A percentile compares a stretch with the other conserved stretches of the same genome.
Evolutionary conservation across 2,888 invertebrate species (phyloP).

Genomic region (Lasioglossum vierecki): DNA sequence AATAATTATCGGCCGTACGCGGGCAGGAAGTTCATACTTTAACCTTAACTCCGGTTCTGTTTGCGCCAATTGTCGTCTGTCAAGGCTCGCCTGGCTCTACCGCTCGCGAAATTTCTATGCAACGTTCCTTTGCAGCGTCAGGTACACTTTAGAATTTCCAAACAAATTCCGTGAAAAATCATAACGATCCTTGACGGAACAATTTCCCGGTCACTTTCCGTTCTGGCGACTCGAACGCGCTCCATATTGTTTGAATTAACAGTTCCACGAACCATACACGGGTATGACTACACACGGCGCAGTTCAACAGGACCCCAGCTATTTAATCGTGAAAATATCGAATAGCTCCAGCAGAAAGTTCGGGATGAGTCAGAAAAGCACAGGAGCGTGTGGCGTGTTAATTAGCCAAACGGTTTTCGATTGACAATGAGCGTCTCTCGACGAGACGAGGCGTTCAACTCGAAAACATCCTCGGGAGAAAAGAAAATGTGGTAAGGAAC

Average conservation of each 20-base stretch:
- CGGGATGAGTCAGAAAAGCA: not conserved
- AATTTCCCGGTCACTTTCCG: not conserved
- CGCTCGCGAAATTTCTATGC: not conserved
- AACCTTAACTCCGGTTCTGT: constrained; percentile 63
- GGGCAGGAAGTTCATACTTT: constrained; percentile 71
- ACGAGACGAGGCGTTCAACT: not conserved
- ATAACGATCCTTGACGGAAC: not conserved
- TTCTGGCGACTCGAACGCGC: not conserved
- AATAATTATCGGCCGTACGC: constrained; percentile 63
- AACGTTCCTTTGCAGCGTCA: not conserved
- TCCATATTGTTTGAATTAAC: not conserved
- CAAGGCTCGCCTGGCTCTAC: constrained; percentile 11
- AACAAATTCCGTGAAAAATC: not conserved
- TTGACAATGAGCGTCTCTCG: not conserved
- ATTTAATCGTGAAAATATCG: not conserved
- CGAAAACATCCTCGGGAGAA: not conserved
- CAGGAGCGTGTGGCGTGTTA: constrained; percentile 5
- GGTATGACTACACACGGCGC: not conserved
- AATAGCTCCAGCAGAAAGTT: not conserved
- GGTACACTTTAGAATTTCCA: not conserved
- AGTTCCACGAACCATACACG: not conserved
- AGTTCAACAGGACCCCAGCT: not conserved
- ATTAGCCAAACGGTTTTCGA: constrained; percentile 1
- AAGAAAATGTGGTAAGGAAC: too few species aligned
- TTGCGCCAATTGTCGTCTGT: constrained; percentile 59